Base-by-base conservation (phyloP, 2,888 invertebrate species). In the Catocala fraxini region DNA sequence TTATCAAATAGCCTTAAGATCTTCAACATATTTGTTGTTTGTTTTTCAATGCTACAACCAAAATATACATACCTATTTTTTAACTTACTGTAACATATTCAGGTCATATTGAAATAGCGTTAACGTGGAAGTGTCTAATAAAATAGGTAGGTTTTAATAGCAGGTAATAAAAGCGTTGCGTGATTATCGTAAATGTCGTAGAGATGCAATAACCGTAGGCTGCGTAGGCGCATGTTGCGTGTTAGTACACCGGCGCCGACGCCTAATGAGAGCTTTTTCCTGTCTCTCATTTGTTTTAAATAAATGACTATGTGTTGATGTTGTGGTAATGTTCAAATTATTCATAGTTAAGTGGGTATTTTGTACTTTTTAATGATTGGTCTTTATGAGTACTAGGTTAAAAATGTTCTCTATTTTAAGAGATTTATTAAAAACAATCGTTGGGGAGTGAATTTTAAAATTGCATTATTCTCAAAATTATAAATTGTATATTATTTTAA, bases 41-140 rank as follows among this genome's bases (percentile, higher is more conserved):
- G 41, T 55, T 42, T 43, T 56, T 64, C 63, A 57, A 35, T 57
- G 65, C 54, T 65, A 58, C 42, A 60, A 65, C 59, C 56, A 63
- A 69, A 70, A 70, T 56, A 47, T 51, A 41, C 42, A 1, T 55
- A 12, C 0, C 56, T 63, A 7, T 39, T 69, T 70, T 65, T 43
- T 33, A 56, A 55, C 51, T 60, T 54, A 65, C 53, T n/a, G 52
- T 6, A 49, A 59, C 65, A 65, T 10, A 69, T 65, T 64, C 47
- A 57, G 73, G 76, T 73, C 67, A 63, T 56, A 65, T 76, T 61
- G 57, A 39, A 65, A 62, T 73, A 54, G 53, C 56, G 51, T 67
- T 63, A 63, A 59, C 47, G 61, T 63, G 57, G 59, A 63, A 70
- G 58, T 63, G 59, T 60, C 60, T 56, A 65, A 49, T 63, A 59